A percentile compares a stretch with the other conserved stretches of the same genome.
Evolutionary conservation across 92 coral and sea anemone genomes (phyloP).

Genomic region (Actinostola sp.): DNA sequence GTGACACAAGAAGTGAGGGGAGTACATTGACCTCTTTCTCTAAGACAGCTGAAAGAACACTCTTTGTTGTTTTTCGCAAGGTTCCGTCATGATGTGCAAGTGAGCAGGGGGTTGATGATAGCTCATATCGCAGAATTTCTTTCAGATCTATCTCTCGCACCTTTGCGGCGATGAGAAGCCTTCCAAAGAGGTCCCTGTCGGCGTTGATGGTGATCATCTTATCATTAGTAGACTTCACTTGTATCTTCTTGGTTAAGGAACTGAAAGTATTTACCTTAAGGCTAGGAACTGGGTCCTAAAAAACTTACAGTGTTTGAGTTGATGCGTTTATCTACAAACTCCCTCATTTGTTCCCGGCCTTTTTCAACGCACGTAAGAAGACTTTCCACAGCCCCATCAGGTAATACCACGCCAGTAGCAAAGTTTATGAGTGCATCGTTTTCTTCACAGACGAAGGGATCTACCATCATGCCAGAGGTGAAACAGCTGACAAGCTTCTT

Average conservation of each 20-base stretch:
- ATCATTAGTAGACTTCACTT: too few relatives aligned
- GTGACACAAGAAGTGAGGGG: background rate
- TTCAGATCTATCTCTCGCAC: slow-evolving; percentile 28
- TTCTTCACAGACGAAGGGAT: slow-evolving; percentile 14
- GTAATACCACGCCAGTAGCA: slow-evolving; percentile 53
- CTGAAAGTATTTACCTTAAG: too few relatives aligned
- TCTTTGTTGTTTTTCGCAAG: slow-evolving; percentile 40
- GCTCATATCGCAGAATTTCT: slow-evolving; percentile 38
- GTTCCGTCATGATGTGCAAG: slow-evolving; percentile 37
- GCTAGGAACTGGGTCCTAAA: background rate
- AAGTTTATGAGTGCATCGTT: slow-evolving; percentile 13
- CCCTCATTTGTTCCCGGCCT: background rate
- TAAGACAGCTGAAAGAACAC: background rate
- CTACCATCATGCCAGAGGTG: slow-evolving; percentile 27
- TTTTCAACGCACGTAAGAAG: background rate
- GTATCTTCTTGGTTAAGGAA: slow-evolving; percentile 8
- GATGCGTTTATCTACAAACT: background rate
- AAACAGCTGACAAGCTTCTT: slow-evolving; percentile 36
- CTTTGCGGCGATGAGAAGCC: slow-evolving; percentile 45
- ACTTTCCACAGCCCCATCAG: slow-evolving; percentile 9
- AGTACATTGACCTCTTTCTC: background rate
- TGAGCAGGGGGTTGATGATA: slow-evolving; percentile 25
- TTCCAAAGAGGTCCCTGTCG: too few relatives aligned
- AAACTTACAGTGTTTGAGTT: background rate
- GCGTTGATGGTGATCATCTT: too few relatives aligned